Conservation (phyloP, 2,888 invertebrate genomes). For the Tromatobia lineatoria region DNA sequence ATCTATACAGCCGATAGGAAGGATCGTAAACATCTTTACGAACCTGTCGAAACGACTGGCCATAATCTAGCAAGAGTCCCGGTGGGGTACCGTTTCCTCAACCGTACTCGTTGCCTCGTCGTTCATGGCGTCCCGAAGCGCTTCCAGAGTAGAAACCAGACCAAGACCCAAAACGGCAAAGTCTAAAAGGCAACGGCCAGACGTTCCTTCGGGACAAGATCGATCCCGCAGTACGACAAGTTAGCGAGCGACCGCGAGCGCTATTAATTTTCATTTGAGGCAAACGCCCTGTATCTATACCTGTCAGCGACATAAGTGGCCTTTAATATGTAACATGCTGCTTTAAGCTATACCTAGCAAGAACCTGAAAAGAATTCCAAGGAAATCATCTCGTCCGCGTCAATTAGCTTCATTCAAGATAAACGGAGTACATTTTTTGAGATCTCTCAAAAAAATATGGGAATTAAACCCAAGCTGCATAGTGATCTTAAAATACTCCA, state of each 20-base stretch:
- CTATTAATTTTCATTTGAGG: slow-evolving; percentile 68
- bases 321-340: neutral
- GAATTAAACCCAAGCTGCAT: too few species aligned
- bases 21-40: slow-evolving; percentile 78
- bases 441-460: too few species aligned
- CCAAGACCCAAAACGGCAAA: slow-evolving; percentile 48
- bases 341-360: neutral
- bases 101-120: slow-evolving; percentile 62
- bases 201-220: slow-evolving; percentile 66
- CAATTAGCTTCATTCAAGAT: neutral
- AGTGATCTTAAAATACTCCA: too few species aligned
- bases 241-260: slow-evolving; percentile 22
- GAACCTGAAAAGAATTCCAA: neutral
- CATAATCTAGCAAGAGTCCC: slow-evolving; percentile 75
- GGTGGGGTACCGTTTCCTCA: slow-evolving; percentile 58
- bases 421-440: too few species aligned
- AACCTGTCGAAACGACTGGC: slow-evolving; percentile 71
- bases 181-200: slow-evolving; percentile 53
- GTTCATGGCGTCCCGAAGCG: slow-evolving; percentile 60
- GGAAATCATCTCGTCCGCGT: neutral
- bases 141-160: slow-evolving; percentile 18
- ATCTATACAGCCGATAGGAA: slow-evolving; percentile 65
- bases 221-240: slow-evolving; percentile 51
- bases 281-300: slow-evolving; percentile 47
- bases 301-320: slow-evolving; percentile 9